Base-by-base conservation (phyloP, 2,888 invertebrate species). In the Rhagonycha fulva region DNA sequence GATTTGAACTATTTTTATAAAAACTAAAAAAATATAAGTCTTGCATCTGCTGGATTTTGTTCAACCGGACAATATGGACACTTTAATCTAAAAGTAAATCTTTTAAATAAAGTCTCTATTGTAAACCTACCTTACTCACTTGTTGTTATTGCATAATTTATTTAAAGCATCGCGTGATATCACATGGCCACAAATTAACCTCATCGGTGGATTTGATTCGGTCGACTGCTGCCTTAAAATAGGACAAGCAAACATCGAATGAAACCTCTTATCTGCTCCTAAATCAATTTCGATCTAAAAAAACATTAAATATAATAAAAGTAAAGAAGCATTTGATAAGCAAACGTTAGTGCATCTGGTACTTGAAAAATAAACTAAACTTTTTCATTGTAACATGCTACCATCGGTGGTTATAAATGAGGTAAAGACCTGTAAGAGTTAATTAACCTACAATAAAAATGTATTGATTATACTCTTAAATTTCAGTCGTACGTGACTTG, bases 61-160 rank as follows among this genome's bases (percentile, higher is more conserved):
- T 99, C 99, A 87, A 97, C 94, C 0, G 99, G 99, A 86, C 99
- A 99, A 89, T 99, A 99, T 0, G 99, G 99, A 86, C 99, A 99
- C 90, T 99, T 99, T 87, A 99, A 93, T 86, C 97, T 97, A 90
- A 79, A 92, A 91, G 83, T 82, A 83, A 77, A 66, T 7, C 3
- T 24, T 24, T 66, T 24, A 66, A 66, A 66, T 0, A 7, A 1
- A 14, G 14, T 11, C 19, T 66, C 12, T n/a, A 66, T n/a, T 47
- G 63, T 72, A 23, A 23, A 2, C n/a, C n/a, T 24, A 67, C 11
- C 7, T 11, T 70, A 89, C 92, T 89, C 90, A 97, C 96, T 98
- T 98, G 88, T 94, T 96, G 69, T 96, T 96, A 87, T 93, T 95
- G 80, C 97, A 95, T 72, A 99, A 92, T 89, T 98, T 98, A 88